These are phyloP conservation scores for Rhincodon typus DNA, from an alignment of 2,797 vertebrate species.

Conservation along the genomic window DNA sequence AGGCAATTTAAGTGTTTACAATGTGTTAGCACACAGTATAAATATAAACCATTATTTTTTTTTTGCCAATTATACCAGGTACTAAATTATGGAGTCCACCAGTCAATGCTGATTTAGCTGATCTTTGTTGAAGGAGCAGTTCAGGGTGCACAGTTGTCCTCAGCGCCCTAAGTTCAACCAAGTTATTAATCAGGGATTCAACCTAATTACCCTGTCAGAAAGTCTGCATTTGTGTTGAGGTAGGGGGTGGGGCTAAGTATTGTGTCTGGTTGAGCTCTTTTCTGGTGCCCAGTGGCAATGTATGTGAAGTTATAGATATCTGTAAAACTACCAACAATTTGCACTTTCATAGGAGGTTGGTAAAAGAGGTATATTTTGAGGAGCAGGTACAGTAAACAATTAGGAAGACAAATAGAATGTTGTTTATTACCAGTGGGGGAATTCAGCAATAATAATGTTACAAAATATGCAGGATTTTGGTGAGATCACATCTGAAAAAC, in stretches of 20 bases:
- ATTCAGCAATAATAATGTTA: too few relatives aligned
- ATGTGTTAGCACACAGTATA: background rate
- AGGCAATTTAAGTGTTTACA: background rate
- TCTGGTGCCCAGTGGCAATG: background rate
- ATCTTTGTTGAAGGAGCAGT: background rate
- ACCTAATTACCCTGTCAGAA: background rate
- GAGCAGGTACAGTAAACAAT: background rate
- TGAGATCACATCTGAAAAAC: too few relatives aligned
- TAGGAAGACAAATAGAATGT: too few relatives aligned
- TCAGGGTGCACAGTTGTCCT: background rate
- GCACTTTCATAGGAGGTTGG: background rate
- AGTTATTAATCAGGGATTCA: constrained; percentile 26
- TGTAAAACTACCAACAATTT: background rate
- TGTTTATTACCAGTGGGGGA: too few relatives aligned
- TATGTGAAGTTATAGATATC: background rate
- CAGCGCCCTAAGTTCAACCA: background rate
- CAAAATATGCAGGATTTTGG: too few relatives aligned
- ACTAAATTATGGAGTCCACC: background rate
- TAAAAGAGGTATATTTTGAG: background rate
- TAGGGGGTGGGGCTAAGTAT: too few relatives aligned
- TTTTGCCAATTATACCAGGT: background rate
- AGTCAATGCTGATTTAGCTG: constrained; percentile 2
- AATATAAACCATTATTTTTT: background rate
- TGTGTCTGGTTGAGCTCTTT: background rate
- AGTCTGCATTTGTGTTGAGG: background rate